phyloP scores from a whole-genome alignment of 2,113 vertebrate species.

The Atrichornis clamosus region DNA sequence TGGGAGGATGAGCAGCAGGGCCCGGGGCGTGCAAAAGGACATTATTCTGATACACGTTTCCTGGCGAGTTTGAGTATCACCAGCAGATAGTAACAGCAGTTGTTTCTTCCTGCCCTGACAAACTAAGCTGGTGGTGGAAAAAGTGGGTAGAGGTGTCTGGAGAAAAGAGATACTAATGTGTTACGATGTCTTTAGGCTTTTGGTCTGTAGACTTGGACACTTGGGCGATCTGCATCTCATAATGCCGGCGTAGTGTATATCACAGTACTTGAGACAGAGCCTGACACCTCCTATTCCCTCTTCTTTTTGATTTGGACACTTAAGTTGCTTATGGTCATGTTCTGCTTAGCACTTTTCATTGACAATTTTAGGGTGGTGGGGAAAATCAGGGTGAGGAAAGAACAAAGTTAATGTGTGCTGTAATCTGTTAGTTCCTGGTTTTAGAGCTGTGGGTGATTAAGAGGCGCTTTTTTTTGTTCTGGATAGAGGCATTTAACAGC shows the following conservation, averaged over 20 bases:
- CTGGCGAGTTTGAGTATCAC: background rate
- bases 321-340: background rate
- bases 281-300: background rate
- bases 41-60: fast-evolving
- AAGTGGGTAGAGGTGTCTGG: background rate
- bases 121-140: background rate
- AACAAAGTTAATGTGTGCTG: background rate
- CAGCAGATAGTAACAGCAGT: background rate
- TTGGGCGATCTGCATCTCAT: background rate
- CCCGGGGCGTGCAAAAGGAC: background rate
- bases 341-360: background rate
- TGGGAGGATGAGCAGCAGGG: background rate
- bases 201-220: background rate
- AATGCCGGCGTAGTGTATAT: background rate
- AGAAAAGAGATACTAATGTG: background rate
- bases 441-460: background rate
- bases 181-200: background rate
- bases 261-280: fast-evolving
- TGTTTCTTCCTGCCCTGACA: background rate
- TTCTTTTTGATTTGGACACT: background rate
- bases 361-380: background rate
- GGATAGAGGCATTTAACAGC: background rate
- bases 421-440: background rate
- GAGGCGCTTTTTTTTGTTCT: background rate
- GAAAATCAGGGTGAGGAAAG: background rate